A percentile compares a stretch with the other conserved stretches of the same genome.
Evolutionary conservation across 2,888 invertebrate genomes (phyloP).

Genomic region (Erebia palarica): DNA sequence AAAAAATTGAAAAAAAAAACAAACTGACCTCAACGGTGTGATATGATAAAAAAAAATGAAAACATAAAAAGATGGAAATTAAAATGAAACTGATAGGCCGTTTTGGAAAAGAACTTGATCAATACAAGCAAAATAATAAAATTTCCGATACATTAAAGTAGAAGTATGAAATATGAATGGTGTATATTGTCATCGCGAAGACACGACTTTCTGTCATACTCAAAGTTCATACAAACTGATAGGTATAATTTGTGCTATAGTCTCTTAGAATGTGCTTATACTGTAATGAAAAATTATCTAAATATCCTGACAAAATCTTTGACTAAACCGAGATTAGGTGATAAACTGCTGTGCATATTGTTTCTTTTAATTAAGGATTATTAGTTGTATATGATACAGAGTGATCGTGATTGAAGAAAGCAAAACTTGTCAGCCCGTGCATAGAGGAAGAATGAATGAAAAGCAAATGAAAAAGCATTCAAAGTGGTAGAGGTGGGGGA

Average conservation of each 20-base stretch:
- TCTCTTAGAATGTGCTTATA: slow-evolving; percentile 66
- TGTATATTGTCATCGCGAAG: slow-evolving; percentile 57
- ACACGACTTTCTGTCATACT: slow-evolving; percentile 24
- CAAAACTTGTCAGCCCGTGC: slow-evolving; percentile 79
- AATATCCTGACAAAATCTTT: slow-evolving; percentile 51
- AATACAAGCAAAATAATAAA: slow-evolving; percentile 75
- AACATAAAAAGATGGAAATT: slow-evolving; percentile 66
- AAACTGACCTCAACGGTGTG: slow-evolving; percentile 64
- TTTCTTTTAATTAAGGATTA: slow-evolving; percentile 65
- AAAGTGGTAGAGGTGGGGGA: slow-evolving; percentile 63
- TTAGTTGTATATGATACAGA: slow-evolving; percentile 69
- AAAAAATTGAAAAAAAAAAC: slow-evolving; percentile 46
- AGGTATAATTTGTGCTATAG: slow-evolving; percentile 51
- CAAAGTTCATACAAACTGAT: slow-evolving; percentile 34
- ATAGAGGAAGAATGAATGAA: slow-evolving; percentile 76
- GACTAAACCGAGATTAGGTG: slow-evolving; percentile 67
- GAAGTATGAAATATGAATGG: slow-evolving; percentile 66
- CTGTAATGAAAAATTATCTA: slow-evolving; percentile 48
- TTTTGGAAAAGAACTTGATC: slow-evolving; percentile 80
- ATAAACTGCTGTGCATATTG: slow-evolving; percentile 69
- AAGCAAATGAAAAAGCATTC: slow-evolving; percentile 81
- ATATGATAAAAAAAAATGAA: slow-evolving; percentile 57
- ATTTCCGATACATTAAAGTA: slow-evolving; percentile 65
- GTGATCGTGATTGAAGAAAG: slow-evolving; percentile 76
- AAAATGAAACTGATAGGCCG: slow-evolving; percentile 78